phyloP scores from a whole-genome alignment of 2,888 invertebrate genomes.

The Folsomia candida region DNA sequence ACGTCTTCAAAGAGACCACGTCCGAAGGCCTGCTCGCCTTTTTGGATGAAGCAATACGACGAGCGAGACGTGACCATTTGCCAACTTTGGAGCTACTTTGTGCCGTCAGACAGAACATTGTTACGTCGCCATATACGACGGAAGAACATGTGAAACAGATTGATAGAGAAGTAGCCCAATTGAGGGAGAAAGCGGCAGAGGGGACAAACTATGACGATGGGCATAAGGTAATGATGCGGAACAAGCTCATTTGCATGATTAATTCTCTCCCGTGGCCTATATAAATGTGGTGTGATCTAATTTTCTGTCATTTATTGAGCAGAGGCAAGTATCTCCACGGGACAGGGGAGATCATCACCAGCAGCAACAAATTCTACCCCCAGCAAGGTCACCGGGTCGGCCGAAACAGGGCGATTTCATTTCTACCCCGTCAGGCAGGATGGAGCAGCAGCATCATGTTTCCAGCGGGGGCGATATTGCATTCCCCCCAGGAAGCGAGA shows the following conservation, averaged over 20 bases:
- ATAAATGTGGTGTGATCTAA: neutral
- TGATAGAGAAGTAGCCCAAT: constrained; percentile 37
- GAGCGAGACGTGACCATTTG: constrained; percentile 37
- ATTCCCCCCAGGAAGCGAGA: neutral
- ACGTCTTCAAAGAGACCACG: constrained; percentile 32
- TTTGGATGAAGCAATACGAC: constrained; percentile 43
- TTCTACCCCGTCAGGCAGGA: too few relatives aligned
- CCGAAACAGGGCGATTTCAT: neutral
- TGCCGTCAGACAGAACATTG: constrained; percentile 39
- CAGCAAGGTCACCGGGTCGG: neutral
- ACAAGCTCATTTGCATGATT: neutral
- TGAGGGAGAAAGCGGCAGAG: constrained; percentile 37
- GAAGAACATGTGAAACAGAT: constrained; percentile 37
- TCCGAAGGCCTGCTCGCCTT: constrained; percentile 40
- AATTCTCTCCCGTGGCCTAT: neutral
- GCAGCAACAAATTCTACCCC: neutral
- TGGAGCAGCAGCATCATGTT: neutral
- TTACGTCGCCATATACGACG: constrained; percentile 37
- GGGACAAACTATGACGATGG: constrained; percentile 39
- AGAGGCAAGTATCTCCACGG: neutral
- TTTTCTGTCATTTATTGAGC: too few relatives aligned
- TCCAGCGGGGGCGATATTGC: neutral
- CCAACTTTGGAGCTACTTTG: constrained; percentile 34
- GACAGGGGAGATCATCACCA: neutral
- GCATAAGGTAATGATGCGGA: too few relatives aligned